These are phyloP conservation scores for Leptoclinus maculatus DNA, from an alignment of 2,797 vertebrate genomes.

Conservation along the genomic window DNA sequence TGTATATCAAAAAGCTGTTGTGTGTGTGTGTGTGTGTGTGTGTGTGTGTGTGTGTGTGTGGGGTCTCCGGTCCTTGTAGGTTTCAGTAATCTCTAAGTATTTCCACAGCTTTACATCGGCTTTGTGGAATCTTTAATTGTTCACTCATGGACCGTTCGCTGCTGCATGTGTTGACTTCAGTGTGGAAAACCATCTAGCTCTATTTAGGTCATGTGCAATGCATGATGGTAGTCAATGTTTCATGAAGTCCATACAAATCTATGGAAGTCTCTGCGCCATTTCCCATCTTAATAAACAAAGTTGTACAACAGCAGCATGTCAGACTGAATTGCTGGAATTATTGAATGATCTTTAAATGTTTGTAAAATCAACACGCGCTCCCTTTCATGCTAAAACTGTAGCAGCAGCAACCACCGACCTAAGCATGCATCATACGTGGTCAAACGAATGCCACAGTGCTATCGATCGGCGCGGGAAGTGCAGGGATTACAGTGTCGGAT, in stretches of 20 bases:
- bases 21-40: neutral
- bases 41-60: no score
- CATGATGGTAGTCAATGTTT: neutral
- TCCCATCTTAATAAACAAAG: neutral
- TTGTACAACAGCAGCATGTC: neutral
- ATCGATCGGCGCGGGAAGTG: slow-evolving; percentile 22
- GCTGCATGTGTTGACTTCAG: neutral
- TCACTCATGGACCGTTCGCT: neutral
- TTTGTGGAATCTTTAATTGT: neutral
- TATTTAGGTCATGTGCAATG: neutral
- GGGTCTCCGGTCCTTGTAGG: neutral
- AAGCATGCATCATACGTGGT: neutral
- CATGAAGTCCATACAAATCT: neutral
- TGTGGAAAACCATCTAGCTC: neutral
- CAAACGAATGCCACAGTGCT: neutral
- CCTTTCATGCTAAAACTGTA: neutral
- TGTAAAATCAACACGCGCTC: neutral
- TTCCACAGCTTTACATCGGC: neutral
- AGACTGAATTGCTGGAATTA: neutral
- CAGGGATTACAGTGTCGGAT: slow-evolving; percentile 52
- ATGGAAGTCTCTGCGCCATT: neutral
- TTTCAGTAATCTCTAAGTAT: neutral
- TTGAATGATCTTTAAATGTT: neutral
- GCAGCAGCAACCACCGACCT: neutral
- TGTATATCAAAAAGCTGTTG: neutral